Conservation (phyloP, 2,888 invertebrate species). For the Harpalus rubripes region DNA sequence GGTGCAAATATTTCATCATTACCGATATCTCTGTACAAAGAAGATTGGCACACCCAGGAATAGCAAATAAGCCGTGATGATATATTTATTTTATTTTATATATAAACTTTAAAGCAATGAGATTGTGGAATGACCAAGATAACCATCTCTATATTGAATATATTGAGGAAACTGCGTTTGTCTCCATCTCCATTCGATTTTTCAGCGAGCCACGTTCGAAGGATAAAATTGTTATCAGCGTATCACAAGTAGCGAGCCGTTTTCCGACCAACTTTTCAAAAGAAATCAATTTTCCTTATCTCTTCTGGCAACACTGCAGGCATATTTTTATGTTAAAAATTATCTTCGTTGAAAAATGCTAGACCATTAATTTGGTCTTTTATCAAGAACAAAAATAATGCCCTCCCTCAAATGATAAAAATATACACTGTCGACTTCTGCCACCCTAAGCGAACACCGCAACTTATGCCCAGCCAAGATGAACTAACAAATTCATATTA, state of each 20-base stretch:
- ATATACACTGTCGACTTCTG: conserved; percentile 42
- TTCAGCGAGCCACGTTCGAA: conserved; percentile 50
- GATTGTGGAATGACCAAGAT: conserved; percentile 19
- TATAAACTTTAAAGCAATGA: not conserved
- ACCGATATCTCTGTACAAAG: no score
- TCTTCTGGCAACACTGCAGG: conserved; percentile 61
- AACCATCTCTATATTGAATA: conserved; percentile 50
- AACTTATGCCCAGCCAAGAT: not conserved
- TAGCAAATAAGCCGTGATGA: no score
- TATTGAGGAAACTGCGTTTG: conserved; percentile 49
- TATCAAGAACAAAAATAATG: conserved; percentile 65
- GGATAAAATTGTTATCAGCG: conserved; percentile 61
- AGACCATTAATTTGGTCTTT: conserved; percentile 63
- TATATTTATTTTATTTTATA: no score
- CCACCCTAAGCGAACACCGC: conserved; percentile 16
- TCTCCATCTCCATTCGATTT: conserved; percentile 58
- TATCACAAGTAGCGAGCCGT: conserved; percentile 56
- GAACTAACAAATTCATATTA: no score
- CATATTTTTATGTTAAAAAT: conserved; percentile 67
- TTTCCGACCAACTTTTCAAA: conserved; percentile 64
- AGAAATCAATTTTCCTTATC: conserved; percentile 66
- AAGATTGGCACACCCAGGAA: no score
- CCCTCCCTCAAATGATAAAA: conserved; percentile 59
- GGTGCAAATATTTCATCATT: no score
- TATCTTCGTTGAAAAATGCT: conserved; percentile 65